Evolutionary conservation across 2,797 vertebrate genomes (phyloP).

Genomic region (Emys orbicularis): DNA sequence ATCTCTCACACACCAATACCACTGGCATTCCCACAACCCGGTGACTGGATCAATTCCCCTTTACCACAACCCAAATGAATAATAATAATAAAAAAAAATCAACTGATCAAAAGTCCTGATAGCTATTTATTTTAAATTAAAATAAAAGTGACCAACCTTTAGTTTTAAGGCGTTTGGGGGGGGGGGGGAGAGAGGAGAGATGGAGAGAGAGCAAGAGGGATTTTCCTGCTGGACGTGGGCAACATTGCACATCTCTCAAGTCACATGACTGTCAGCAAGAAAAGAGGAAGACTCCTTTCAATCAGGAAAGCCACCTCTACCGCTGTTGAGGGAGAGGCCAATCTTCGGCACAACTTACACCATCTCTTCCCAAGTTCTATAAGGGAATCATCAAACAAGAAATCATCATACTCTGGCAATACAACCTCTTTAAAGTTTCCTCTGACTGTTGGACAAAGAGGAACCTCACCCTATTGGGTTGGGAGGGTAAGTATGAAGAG

Average conservation of each 20-base stretch:
- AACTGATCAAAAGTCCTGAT: background rate
- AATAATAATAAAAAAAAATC: no score
- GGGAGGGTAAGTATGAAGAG: rapidly evolving
- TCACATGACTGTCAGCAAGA: background rate
- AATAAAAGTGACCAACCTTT: background rate
- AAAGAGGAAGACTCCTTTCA: background rate
- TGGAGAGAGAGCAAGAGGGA: background rate
- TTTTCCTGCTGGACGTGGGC: background rate
- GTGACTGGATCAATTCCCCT: constrained; percentile 28
- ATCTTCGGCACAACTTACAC: rapidly evolving
- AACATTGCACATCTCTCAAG: background rate
- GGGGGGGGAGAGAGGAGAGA: no score
- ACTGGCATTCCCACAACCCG: background rate
- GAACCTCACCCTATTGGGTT: background rate
- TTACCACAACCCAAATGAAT: background rate
- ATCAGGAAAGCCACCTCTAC: background rate
- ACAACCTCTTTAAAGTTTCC: background rate
- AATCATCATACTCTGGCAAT: rapidly evolving
- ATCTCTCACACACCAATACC: background rate
- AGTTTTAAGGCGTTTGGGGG: no score
- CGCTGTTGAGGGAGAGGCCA: rapidly evolving
- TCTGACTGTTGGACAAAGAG: background rate
- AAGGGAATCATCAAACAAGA: background rate
- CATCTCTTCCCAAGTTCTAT: background rate
- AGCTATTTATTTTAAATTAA: background rate